phyloP scores from a whole-genome alignment of 2,888 invertebrate genomes.

The Oscheius sp. region DNA sequence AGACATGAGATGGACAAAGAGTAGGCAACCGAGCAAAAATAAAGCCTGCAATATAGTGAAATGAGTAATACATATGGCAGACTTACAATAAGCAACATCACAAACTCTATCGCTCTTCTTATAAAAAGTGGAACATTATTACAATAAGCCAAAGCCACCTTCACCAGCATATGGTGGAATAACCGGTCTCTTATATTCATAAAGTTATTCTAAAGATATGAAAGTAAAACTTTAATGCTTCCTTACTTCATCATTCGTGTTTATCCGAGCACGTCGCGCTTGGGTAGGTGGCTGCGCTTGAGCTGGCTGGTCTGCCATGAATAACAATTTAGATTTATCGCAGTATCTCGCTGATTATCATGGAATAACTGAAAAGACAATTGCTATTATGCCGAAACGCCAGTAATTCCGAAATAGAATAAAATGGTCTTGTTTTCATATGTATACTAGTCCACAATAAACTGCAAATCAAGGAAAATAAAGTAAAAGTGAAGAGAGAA shows the following conservation, averaged over 20 bases:
- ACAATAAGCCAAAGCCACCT: conserved; percentile 90
- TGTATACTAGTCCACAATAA: too few relatives aligned
- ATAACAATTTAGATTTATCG: too few relatives aligned
- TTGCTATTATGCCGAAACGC: too few relatives aligned
- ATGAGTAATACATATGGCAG: conserved; percentile 3
- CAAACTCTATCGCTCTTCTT: conserved; percentile 85
- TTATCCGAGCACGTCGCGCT: conserved; percentile 8
- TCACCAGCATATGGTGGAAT: conserved; percentile 85
- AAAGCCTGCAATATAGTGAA: conserved; percentile 79
- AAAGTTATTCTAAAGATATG: conserved; percentile 37
- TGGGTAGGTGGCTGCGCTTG: not conserved
- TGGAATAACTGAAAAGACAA: not conserved
- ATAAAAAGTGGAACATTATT: conserved; percentile 86
- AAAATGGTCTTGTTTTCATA: too few relatives aligned
- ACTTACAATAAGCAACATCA: conserved; percentile 83
- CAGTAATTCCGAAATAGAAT: too few relatives aligned
- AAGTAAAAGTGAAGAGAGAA: not conserved
- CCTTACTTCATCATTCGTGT: conserved; percentile 21
- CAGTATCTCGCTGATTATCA: not conserved
- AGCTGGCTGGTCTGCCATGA: conserved; percentile 24
- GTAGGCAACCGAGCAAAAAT: conserved; percentile 87
- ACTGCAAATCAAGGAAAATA: not conserved
- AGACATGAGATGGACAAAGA: conserved; percentile 94
- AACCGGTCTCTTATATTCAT: conserved; percentile 61
- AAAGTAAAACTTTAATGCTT: not conserved